Evolutionary conservation across 2,888 invertebrate genomes (phyloP).

Genomic region (Agrotis puta): DNA sequence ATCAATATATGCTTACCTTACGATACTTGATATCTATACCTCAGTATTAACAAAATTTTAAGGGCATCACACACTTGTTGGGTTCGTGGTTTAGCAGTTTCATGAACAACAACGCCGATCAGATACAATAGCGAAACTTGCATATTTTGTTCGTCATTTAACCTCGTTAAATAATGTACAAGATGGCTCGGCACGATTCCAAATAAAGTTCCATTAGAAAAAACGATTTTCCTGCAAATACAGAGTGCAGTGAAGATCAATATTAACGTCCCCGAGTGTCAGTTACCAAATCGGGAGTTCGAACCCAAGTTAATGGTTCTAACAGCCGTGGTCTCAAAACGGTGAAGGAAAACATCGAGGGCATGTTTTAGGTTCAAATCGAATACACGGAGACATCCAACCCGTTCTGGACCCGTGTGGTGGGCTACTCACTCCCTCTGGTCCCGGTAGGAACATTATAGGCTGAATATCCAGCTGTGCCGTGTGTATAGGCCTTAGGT

Average conservation of each 20-base stretch:
- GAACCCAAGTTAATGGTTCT: no score
- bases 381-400: no score
- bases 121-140: background rate
- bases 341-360: background rate
- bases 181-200: background rate
- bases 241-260: background rate
- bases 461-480: background rate
- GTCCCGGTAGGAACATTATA: background rate
- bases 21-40: background rate
- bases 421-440: background rate
- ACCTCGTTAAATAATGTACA: background rate
- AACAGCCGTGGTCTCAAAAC: background rate
- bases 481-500: background rate
- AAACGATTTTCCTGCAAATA: background rate
- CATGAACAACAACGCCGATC: background rate
- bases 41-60: background rate
- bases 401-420: no score
- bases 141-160: background rate
- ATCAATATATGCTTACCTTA: background rate
- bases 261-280: background rate
- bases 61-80: background rate
- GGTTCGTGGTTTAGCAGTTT: background rate
- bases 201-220: no score
- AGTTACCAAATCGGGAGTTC: background rate
- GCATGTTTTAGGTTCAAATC: no score